phyloP scores from a whole-genome alignment of 2,113 vertebrate species.

The Rhinolophus ferrumequinum region DNA sequence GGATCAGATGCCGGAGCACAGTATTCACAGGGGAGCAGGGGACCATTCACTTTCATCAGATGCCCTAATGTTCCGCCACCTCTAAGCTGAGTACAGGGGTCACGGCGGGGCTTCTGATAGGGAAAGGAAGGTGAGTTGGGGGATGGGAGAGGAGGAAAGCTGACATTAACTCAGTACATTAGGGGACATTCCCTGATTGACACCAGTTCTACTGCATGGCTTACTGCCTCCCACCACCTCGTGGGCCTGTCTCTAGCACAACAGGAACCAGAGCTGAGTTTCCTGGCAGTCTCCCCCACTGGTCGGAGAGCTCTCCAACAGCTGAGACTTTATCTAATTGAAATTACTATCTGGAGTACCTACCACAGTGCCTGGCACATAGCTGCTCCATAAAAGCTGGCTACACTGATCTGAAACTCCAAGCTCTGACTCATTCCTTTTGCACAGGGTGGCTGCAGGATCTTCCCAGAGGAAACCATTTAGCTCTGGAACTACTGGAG shows the following conservation, averaged over 20 bases:
- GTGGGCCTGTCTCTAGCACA: background rate
- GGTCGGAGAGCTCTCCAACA: background rate
- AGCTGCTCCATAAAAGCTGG: background rate
- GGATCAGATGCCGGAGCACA: background rate
- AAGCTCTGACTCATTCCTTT: background rate
- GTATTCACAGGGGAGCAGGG: background rate
- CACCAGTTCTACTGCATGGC: background rate
- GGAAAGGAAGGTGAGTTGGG: background rate
- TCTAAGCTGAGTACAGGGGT: background rate
- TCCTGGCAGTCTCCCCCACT: background rate
- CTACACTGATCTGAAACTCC: background rate
- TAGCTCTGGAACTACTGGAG: background rate
- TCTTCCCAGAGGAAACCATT: background rate
- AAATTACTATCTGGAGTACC: background rate
- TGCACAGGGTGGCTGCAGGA: fast-evolving
- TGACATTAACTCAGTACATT: background rate
- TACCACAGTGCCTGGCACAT: background rate
- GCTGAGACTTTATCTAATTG: background rate
- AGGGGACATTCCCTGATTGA: background rate
- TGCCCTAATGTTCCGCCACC: background rate
- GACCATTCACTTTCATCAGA: background rate
- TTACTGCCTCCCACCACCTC: background rate
- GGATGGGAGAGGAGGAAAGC: background rate
- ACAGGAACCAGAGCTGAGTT: background rate
- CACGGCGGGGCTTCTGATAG: background rate